These are phyloP conservation scores for Zootermopsis nevadensis DNA, from an alignment of 2,888 invertebrate species.

Conservation along the genomic window DNA sequence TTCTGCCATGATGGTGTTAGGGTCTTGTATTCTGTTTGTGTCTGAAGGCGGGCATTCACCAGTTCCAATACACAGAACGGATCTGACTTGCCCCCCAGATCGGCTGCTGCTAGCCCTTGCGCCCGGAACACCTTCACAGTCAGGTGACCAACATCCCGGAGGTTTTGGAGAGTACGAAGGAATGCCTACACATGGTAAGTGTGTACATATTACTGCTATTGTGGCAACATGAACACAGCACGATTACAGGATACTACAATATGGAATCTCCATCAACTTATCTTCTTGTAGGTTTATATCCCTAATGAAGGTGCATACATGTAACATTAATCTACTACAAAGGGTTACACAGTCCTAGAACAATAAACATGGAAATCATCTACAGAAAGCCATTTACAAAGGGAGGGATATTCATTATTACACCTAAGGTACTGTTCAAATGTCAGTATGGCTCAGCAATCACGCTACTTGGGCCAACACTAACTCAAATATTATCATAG, in stretches of 20 bases:
- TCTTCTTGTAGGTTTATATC: not conserved
- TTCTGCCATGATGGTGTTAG: conserved; percentile 98
- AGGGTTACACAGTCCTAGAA: not conserved
- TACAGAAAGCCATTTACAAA: no score
- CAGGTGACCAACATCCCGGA: conserved; percentile 92
- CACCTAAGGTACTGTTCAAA: no score
- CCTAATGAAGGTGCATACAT: not conserved
- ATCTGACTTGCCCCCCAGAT: conserved; percentile 97
- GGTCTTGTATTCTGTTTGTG: conserved; percentile 99
- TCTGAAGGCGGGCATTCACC: conserved; percentile 93
- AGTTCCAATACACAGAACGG: conserved; percentile 98
- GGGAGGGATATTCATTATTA: no score
- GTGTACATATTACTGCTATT: not conserved
- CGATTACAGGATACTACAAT: not conserved
- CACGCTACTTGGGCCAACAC: no score
- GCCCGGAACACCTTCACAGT: conserved; percentile 91
- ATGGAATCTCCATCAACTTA: not conserved
- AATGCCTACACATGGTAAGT: conserved; percentile 68
- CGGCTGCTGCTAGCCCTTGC: conserved; percentile 90
- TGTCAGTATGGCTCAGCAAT: no score
- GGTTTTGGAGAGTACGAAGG: conserved; percentile 75
- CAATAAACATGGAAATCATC: not conserved
- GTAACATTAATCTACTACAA: not conserved
- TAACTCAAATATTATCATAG: no score
- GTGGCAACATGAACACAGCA: not conserved